These are phyloP conservation scores for Belonocnema kinseyi DNA, from an alignment of 1,140 invertebrate genomes.

Conservation along the genomic window DNA sequence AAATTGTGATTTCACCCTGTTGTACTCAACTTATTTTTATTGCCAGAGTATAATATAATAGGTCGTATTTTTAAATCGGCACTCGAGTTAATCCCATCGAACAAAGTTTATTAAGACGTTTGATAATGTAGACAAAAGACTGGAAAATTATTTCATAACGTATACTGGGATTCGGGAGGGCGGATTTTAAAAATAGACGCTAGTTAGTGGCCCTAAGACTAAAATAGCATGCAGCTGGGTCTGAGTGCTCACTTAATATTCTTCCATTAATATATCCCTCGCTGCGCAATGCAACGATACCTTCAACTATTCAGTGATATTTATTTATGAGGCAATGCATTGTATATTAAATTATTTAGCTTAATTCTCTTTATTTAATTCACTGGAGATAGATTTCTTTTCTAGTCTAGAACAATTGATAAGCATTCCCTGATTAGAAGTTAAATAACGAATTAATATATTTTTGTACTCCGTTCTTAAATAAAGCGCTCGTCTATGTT, in stretches of 20 bases:
- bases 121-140: no score
- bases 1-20: no score
- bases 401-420: constrained; percentile 10
- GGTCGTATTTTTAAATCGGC: no score
- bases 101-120: no score
- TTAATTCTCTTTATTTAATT: not conserved
- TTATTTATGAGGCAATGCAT: constrained; percentile 10
- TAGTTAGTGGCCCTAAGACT: not conserved
- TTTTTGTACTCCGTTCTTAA: not conserved
- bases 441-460: not conserved
- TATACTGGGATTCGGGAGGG: not conserved
- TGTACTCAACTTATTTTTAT: no score
- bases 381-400: constrained; percentile 29
- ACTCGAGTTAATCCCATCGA: no score
- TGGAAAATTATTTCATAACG: no score
- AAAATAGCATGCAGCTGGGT: constrained; percentile 49
- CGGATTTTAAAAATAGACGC: not conserved
- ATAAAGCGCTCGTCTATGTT: not conserved
- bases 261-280: not conserved
- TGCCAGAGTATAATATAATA: no score
- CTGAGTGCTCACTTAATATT: constrained; percentile 41
- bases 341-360: constrained; percentile 30
- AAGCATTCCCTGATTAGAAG: not conserved
- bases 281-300: not conserved
- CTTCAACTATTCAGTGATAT: constrained; percentile 4